Conservation (phyloP, 2,113 vertebrate species). For the human (Homo sapiens) region DNA sequence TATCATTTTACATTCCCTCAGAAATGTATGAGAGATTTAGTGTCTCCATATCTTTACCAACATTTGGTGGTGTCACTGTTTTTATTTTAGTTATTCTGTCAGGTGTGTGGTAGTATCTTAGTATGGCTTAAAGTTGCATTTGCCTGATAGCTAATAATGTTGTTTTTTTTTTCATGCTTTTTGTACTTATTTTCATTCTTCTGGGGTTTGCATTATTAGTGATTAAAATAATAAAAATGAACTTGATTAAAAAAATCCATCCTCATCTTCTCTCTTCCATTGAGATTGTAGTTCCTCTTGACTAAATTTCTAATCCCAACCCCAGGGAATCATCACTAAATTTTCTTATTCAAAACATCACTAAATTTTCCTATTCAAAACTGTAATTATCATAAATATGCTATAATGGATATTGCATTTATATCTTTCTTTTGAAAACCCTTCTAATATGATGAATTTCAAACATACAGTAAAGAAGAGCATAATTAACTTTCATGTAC, state of each 20-base stretch:
- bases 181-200: slow-evolving; percentile 6
- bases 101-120: not conserved
- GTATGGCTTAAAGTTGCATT: not conserved
- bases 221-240: not conserved
- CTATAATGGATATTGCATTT: not conserved
- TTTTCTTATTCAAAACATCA: not conserved
- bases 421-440: not conserved
- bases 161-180: not conserved
- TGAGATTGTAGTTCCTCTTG: not conserved
- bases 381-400: not conserved
- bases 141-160: not conserved
- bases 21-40: not conserved
- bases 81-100: not conserved
- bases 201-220: not conserved
- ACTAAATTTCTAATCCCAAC: not conserved
- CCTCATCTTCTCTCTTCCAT: not conserved
- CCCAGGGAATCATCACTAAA: not conserved
- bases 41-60: not conserved
- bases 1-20: not conserved
- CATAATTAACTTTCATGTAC: not conserved
- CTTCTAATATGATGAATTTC: not conserved
- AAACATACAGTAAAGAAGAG: not conserved
- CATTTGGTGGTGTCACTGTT: not conserved
- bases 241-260: slow-evolving; percentile 26
- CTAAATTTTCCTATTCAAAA: not conserved